Conservation (phyloP, 2,888 invertebrate genomes). For the Tenthredo scrophulariae region DNA sequence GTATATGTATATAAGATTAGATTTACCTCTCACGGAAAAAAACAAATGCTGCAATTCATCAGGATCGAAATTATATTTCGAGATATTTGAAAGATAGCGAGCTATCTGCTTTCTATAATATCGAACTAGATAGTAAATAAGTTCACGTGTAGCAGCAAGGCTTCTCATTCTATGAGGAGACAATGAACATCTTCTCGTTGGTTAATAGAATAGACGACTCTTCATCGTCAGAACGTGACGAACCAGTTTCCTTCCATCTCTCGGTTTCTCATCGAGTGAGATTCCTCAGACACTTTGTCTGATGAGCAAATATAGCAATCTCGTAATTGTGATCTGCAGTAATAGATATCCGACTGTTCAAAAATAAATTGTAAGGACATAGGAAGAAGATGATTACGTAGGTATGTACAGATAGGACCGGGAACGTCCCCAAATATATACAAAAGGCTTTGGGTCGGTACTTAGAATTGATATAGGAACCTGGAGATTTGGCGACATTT, state of each 20-base stretch:
- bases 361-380: background rate
- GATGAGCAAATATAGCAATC: background rate
- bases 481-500: too few species aligned
- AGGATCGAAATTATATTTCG: background rate
- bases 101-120: background rate
- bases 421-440: too few species aligned
- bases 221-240: background rate
- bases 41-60: background rate
- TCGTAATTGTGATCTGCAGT: background rate
- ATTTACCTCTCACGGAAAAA: too few species aligned
- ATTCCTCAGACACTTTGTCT: background rate
- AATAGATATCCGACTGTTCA: background rate
- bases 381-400: background rate
- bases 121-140: background rate
- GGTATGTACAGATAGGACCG: too few species aligned
- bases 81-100: background rate
- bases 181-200: background rate
- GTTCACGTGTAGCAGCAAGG: background rate
- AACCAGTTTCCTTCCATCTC: background rate
- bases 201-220: background rate
- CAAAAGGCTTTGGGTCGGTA: too few species aligned
- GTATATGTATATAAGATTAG: too few species aligned
- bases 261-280: background rate
- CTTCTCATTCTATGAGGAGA: background rate
- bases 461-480: too few species aligned